Base-by-base conservation (phyloP, 2,888 invertebrate species). In the Mythimna albipuncta region DNA sequence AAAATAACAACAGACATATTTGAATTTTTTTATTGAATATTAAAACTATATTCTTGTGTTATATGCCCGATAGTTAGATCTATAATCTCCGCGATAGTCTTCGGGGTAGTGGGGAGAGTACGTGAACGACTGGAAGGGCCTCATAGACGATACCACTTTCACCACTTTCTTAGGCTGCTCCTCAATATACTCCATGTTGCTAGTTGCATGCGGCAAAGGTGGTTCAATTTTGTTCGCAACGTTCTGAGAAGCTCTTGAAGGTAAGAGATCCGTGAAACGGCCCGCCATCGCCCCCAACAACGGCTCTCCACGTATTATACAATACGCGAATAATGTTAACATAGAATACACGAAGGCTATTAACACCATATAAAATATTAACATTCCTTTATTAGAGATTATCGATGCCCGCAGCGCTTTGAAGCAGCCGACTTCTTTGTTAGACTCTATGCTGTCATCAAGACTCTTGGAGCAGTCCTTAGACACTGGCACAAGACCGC, bases 81-180 rank as follows among this genome's bases (percentile, higher is more conserved):
- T 41, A 61, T 61, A 61, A 21, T 72, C 64, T 10, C 50, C 26
- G 3, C 35, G 65, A 35, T 52, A 72, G 54, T 75, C 84, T 6
- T 75, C 81, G 26, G 66, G 26, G 21, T 69, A 68, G 21, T 44
- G 72, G 61, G 94, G 93, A 9, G 91, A 77, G 64, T 92, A 91
- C 74, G 91, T 90, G 73, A 94, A 96, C 2, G 90, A 82, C 79
- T 93, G 93, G 38, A 89, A 91, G 2, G 96, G 96, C 68, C 95
- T 94, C 6, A 87, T 77, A 0, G 94, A 91, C 0, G 96, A 96
- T 2, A 96, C 94, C 0, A 96, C 93, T 74, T 90, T 91, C 5
- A 95, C 90, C 0, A 96, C 85, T 79, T 90, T 95, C 84, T 92
- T 92, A 0, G 95, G 93, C 6, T 92, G 91, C 64, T 95, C 95